phyloP scores from a whole-genome alignment of 2,113 vertebrate species.

The Poecilia latipinna region DNA sequence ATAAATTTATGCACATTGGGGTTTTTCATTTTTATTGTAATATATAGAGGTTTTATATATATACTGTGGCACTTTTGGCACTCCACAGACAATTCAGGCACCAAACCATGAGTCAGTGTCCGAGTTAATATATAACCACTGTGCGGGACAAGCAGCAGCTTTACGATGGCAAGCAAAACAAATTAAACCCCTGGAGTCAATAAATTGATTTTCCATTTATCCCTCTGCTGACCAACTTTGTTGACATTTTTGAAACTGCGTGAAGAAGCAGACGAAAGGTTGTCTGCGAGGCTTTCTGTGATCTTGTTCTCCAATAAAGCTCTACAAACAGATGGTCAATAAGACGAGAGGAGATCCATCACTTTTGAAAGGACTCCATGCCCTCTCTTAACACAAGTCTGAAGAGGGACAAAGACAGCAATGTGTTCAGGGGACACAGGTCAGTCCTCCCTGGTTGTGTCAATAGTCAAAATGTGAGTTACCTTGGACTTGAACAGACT shows the following conservation, averaged over 20 bases:
- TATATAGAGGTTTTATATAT: background rate
- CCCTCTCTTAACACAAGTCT: slow-evolving; percentile 56
- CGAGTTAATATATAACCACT: slow-evolving; percentile 58
- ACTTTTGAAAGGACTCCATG: slow-evolving; percentile 62
- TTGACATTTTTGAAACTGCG: slow-evolving; percentile 25
- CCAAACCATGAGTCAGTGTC: slow-evolving; percentile 28
- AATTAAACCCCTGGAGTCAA: slow-evolving; percentile 24
- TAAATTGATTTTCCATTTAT: slow-evolving; percentile 50
- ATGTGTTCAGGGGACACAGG: slow-evolving; percentile 45
- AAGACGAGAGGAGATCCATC: slow-evolving; percentile 67
- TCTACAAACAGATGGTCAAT: slow-evolving; percentile 66
- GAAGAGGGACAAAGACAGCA: slow-evolving; percentile 42
- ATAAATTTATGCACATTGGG: too few species aligned
- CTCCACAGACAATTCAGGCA: background rate
- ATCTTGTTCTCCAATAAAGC: slow-evolving; percentile 39
- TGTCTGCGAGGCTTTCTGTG: slow-evolving; percentile 1
- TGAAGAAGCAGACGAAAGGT: background rate
- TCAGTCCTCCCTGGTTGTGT: slow-evolving; percentile 27
- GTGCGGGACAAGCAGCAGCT: slow-evolving; percentile 8
- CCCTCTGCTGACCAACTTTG: slow-evolving; percentile 30
- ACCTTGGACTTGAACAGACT: slow-evolving; percentile 42
- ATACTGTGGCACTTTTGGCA: background rate
- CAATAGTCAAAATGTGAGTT: slow-evolving; percentile 18
- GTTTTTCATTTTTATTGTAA: background rate
- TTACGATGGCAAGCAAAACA: slow-evolving; percentile 27